Evolutionary conservation across 1,140 invertebrate genomes (phyloP).

Genomic region (Chymomyza costata): DNA sequence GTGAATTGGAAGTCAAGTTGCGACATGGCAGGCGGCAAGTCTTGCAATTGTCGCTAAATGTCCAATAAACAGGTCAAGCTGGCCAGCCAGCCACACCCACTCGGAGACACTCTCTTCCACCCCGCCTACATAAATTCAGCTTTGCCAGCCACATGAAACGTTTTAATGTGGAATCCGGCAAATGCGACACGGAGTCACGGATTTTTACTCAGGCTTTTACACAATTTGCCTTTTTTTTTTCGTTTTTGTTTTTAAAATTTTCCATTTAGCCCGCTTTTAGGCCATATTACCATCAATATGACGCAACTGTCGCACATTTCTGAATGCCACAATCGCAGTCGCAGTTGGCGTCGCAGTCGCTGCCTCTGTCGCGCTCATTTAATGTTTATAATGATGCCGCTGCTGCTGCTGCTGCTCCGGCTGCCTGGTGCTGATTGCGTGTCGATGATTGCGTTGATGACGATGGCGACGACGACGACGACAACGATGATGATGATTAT

Average conservation of each 20-base stretch:
- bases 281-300: slow-evolving; percentile 3
- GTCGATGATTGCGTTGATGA: no score
- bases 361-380: not conserved
- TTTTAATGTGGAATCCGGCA: not conserved
- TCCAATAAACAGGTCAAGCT: slow-evolving; percentile 48
- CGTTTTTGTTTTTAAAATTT: slow-evolving; percentile 23
- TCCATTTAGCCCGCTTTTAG: slow-evolving; percentile 19
- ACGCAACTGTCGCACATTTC: not conserved
- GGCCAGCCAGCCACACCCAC: not conserved
- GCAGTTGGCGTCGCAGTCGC: not conserved
- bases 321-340: no score
- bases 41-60: slow-evolving; percentile 55
- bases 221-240: not conserved
- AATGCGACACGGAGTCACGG: slow-evolving; percentile 1
- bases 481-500: no score
- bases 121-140: no score
- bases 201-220: not conserved
- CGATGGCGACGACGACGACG: no score
- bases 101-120: no score
- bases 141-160: no score
- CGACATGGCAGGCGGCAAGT: slow-evolving; percentile 29
- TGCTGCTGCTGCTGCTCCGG: no score
- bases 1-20: slow-evolving; percentile 71
- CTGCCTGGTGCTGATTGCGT: no score
- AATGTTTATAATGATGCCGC: not conserved